Conservation (phyloP, 2,113 vertebrate species). For the Apteryx mantelli region DNA sequence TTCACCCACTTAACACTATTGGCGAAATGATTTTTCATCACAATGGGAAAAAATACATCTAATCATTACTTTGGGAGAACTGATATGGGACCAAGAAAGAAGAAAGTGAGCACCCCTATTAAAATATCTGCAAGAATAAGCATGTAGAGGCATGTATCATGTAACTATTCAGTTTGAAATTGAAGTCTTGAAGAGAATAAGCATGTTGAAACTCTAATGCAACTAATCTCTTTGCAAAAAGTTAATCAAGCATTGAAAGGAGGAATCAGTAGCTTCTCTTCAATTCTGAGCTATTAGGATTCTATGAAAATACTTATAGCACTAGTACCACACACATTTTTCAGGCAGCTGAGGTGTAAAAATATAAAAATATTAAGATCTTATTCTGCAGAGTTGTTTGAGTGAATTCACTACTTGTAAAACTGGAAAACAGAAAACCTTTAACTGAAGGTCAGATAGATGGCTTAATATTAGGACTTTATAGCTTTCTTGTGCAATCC, state of each 20-base stretch:
- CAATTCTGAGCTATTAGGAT: background rate
- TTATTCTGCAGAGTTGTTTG: no score
- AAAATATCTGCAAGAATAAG: constrained; percentile 44
- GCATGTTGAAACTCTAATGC: background rate
- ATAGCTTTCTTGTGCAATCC: background rate
- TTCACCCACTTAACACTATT: background rate
- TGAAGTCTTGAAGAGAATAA: background rate
- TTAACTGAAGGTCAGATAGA: no score
- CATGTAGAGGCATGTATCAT: background rate
- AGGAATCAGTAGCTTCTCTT: background rate
- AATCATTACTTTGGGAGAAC: background rate
- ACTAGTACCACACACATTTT: no score
- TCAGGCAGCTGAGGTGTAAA: no score
- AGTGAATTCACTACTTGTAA: no score
- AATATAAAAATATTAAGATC: no score
- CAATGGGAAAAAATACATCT: constrained; percentile 52
- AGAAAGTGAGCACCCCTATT: background rate
- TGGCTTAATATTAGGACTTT: no score
- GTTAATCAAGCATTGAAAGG: background rate
- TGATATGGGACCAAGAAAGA: background rate
- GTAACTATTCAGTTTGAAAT: background rate
- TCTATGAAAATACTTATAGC: background rate
- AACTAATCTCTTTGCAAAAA: background rate
- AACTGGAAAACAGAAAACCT: no score
- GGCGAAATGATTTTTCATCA: constrained; percentile 37